Evolutionary conservation across 2,797 vertebrate genomes (phyloP), one percentile per base, ranked within the genome.

Genomic region (Molothrus aeneus): DNA sequence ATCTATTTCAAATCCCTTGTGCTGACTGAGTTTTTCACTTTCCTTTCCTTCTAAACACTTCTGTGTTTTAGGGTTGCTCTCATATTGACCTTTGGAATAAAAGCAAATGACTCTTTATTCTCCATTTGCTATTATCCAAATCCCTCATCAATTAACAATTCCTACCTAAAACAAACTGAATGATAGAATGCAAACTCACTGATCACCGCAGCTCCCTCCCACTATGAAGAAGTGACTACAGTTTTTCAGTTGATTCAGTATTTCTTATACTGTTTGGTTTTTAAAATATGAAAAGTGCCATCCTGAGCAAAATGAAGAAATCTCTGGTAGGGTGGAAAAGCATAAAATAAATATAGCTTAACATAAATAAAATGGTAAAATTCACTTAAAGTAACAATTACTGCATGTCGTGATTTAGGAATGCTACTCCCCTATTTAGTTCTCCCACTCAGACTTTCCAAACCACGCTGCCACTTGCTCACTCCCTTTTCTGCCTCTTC

Each of bases 401-500:
- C 7, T 43, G 32, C 3, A 3, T 34, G 19, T 29, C 0, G 0
- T n/a, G n/a, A 50, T 77, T 60, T 89, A 26, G 36, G n/a, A 57
- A 45, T 77, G 17, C 6, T 51, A 9, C 20, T 57, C n/a, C 14
- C 8, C 14, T 45, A 3, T 64, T 70, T 38, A 38, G 24, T 51
- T 57, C 28, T 70, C 11, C 24, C 24, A n/a, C 21, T 64, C 5
- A 29, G 43, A n/a, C 20, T 75, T 75, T 50, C 17, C 24, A n/a
- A 82, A 43, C 11, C 32, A 63, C 24, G 10, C 19, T 50, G 36
- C 13, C 2, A 1, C 17, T 43, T 0, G 0, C 16, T 75, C 2
- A 1, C 19, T 56, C 10, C 7, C 43, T 32, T 45, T 43, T 32
- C 20, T 0, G 2, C 15, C 22, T 20, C 17, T 36, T 57, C 19